A percentile compares a stretch with the other conserved stretches of the same genome.
These are phyloP conservation scores for Geothlypis trichas DNA, from an alignment of 2,113 vertebrate species.

Conservation along the genomic window DNA sequence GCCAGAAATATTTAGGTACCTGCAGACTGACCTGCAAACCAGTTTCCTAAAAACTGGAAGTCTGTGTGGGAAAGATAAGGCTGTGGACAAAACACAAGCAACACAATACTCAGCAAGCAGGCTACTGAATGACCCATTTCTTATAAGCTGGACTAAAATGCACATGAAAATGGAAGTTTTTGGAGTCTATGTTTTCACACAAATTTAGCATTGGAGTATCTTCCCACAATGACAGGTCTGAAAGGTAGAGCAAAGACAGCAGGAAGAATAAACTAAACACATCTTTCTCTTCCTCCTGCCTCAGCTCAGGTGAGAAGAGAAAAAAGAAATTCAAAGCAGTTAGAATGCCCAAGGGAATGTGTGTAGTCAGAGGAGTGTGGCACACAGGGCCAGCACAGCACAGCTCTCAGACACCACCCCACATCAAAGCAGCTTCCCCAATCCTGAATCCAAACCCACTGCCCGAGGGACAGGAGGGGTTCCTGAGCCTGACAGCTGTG, in stretches of 20 bases:
- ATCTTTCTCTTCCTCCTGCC: neutral
- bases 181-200: neutral
- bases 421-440: neutral
- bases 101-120: neutral
- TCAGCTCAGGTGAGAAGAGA: neutral
- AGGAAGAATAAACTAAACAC: neutral
- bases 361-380: neutral
- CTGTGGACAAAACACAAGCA: neutral
- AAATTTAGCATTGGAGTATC: neutral
- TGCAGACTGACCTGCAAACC: neutral
- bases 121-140: neutral
- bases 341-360: neutral
- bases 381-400: neutral
- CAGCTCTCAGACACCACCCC: neutral
- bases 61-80: conserved; percentile 17
- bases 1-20: neutral
- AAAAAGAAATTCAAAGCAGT: neutral
- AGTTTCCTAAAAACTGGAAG: neutral
- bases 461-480: neutral
- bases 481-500: neutral
- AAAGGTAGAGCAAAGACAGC: neutral
- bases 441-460: neutral
- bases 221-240: neutral
- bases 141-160: neutral
- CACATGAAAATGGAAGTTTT: neutral